These are phyloP conservation scores for Phocoena sinus DNA, from an alignment of 2,113 vertebrate species.

Conservation along the genomic window DNA sequence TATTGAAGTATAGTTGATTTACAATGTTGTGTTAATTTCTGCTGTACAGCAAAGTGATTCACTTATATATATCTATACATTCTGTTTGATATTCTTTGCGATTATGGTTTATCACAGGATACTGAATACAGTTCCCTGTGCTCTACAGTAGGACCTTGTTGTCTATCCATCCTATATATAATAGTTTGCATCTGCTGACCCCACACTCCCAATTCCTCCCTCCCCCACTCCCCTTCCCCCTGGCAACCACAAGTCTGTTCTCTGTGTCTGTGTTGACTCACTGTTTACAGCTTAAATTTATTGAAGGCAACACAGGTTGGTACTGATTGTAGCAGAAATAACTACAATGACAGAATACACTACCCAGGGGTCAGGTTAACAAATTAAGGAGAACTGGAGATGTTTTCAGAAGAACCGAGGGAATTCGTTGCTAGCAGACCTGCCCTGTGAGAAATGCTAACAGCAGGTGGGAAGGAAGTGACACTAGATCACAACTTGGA, in stretches of 20 bases:
- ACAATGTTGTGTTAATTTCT: not conserved
- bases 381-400: not conserved
- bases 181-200: not conserved
- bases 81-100: not conserved
- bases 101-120: not conserved
- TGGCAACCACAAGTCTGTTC: not conserved
- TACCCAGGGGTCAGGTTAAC: not conserved
- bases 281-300: not conserved
- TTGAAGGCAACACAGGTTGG: not conserved
- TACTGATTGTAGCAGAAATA: not conserved
- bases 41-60: not conserved
- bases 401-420: not conserved
- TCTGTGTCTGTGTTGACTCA: not conserved
- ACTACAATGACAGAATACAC: not conserved
- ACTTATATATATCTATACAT: not conserved
- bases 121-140: not conserved
- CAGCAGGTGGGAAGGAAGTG: not conserved
- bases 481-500: not conserved
- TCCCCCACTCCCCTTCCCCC: not conserved
- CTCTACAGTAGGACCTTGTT: not conserved
- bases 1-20: no score
- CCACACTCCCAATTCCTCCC: not conserved
- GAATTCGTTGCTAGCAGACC: not conserved
- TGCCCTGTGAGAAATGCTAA: not conserved
- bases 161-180: not conserved